Base-by-base conservation (phyloP, 2,113 vertebrate species). In the Rhinoptilus africanus region DNA sequence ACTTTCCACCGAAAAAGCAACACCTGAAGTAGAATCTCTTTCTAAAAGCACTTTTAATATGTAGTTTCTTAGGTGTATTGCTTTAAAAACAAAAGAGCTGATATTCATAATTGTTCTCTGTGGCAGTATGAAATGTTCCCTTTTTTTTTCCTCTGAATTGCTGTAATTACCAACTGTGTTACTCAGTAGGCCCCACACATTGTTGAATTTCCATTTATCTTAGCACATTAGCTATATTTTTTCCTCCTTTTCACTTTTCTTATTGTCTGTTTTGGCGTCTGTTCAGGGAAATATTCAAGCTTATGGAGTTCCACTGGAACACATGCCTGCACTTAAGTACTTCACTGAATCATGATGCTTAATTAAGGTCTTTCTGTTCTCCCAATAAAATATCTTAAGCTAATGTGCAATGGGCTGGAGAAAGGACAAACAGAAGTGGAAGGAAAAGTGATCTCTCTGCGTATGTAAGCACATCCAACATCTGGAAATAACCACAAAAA, bases 41-140 rank as follows among this genome's bases (percentile, higher is more conserved):
- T 91, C 37, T 92, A 88, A 85, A 88, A 91, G n/a, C 6, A 23
- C 34, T 71, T 88, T 35, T 86, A 69, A 43, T 78, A 60, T 27
- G 15, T 27, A 69, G 12, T 48, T 96, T 81, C 69, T 86, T 81
- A 73, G 85, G 32, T 66, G 19, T 63, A 59, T 50, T 88, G 5
- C 51, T 93, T 92, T 76, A 85, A 85, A 94, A 92, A 84, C 32
- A 88, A 81, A 93, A 66, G 26, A 77, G 20, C 20, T 94, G 69
- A 62, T 88, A 72, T 77, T 92, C 10, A 3, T 78, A 80, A 78
- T 66, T 91, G 28, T 62, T 92, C 66, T 81, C 37, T 32, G 32
- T 83, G 45, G 63, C 78, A 53, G 11, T 78, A 53, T 56, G 56
- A 94, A 95, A 77, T 78, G 48, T 84, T 92, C 50, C 89, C 8